Base-by-base conservation (phyloP, 2,797 vertebrate species). In the Melopsittacus undulatus region DNA sequence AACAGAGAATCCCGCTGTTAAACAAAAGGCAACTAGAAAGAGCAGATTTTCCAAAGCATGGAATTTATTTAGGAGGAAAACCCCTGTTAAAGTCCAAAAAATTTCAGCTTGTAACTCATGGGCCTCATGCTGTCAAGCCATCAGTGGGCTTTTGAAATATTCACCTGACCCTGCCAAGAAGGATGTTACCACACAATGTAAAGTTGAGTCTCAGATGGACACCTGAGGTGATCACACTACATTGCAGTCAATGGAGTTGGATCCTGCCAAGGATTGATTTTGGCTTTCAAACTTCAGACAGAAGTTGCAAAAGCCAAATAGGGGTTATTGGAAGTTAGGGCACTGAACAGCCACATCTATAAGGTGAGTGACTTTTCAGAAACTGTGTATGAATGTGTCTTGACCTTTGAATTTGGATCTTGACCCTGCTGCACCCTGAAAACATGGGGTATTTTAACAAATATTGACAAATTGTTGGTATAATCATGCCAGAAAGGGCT, bases 1-100 rank as follows among this genome's bases (percentile, higher is more conserved):
- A 87, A 46, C 19, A 48, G 78, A 8, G 14, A n/a, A 40, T 72
- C 81, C 72, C 84, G 61, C 77, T 87, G 77, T 62, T 90, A 87
- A 90, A 88, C 32, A 86, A 68, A 92, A 94, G 48, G 48, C 83
- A 92, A 27, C 30, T 82, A 77, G 52, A 70, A 95, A 94, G 29
- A 85, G 12, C 54, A 77, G n/a, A 46, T 94, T 90, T 96, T 82
- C 42, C 64, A 80, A 77, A 77, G 30, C 38, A 61, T n/a, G 26
- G 46, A 6, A 88, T 70, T 77, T 74, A 66, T 76, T 77, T 75
- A 86, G 82, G 77, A 87, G 34, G 56, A 87, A 34, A 84, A 51
- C 2, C 6, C 15, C 62, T 59, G 42, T 52, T 87, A 32, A 87
- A 90, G 32, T 49, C 73, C 34, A 59, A 30, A 76, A 5, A 59